Evolutionary conservation across 2,888 invertebrate species (phyloP), one percentile per base, ranked within the genome.

Genomic region (Cactoblastis cactorum): DNA sequence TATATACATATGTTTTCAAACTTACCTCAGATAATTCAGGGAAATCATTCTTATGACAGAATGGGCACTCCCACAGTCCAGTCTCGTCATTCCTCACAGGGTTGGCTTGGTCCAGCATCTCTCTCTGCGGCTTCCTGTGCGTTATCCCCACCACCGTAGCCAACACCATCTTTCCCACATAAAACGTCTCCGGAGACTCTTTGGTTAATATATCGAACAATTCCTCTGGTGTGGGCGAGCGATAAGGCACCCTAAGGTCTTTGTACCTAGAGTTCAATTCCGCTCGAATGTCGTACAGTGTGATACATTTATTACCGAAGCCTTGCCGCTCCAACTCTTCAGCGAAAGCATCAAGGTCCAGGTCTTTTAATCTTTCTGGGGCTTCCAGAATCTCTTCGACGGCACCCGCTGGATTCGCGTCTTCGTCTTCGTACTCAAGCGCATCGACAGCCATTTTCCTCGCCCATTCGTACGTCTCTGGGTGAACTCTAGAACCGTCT

Each of bases 361-460:
- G 91, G 79, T 99, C 99, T 78, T 97, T 97, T 19, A 98, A 85
- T 62, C 97, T 91, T 73, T 98, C 98, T 0, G 99, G 98, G 6
- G 97, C 94, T 79, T 98, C 98, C 0, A 99, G 90, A 70, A 99
- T 99, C 80, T 99, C 99, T 80, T 99, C 99, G 19, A 99, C 86
- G 11, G 99, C 99, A 0, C 97, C 97, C 0, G 98, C 98, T 0
- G 98, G 98, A 83, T 98, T 98, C 0, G 96, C 95, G 62, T 97
- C 98, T 74, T 98, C 98, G 70, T 98, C 98, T 71, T 99, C 98
- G 67, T 98, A 98, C 69, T 99, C 99, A 43, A 99, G 87, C 0
- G 99, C 99, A 82, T 99, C 99, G 0, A 99, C 98, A 0, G 99
- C 99, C 99, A 99, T 99, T 87, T 99, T 99, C 35, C 99, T 91